phyloP scores from a whole-genome alignment of 2,113 vertebrate species.

The Chauna torquata region DNA sequence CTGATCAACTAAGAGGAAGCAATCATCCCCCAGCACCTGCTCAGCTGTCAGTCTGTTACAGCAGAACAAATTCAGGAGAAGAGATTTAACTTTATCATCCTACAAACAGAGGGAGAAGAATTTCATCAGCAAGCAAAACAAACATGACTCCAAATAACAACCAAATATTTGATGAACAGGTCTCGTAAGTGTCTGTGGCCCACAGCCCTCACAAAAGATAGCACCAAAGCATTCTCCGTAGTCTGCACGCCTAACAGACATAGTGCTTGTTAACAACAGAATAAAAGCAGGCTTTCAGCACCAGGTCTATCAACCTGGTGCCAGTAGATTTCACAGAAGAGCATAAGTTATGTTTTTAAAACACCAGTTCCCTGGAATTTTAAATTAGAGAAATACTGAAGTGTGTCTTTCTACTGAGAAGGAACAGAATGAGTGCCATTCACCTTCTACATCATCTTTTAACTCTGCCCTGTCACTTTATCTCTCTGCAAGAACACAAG shows the following conservation, averaged over 20 bases:
- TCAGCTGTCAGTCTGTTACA: conserved; percentile 68
- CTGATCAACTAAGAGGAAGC: conserved; percentile 28
- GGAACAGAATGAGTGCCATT: background rate
- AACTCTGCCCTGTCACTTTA: background rate
- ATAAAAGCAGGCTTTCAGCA: background rate
- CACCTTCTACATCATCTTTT: background rate
- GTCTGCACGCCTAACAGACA: background rate
- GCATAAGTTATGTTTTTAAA: background rate
- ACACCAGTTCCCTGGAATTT: background rate
- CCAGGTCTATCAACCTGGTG: background rate
- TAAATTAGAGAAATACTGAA: background rate
- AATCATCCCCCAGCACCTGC: conserved; percentile 72
- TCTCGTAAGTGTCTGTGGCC: background rate
- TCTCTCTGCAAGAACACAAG: background rate
- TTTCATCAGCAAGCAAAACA: background rate
- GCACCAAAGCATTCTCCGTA: background rate
- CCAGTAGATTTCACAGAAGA: background rate
- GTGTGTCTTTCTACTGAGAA: background rate
- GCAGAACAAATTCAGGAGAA: conserved; percentile 71
- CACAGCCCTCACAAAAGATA: background rate
- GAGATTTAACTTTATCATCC: conserved; percentile 73
- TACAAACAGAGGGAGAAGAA: conserved; percentile 50
- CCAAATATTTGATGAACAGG: background rate
- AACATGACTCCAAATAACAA: background rate
- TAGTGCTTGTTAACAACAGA: background rate